Base-by-base conservation (phyloP, 2,888 invertebrate genomes). In the Barypeithes pellucidus region DNA sequence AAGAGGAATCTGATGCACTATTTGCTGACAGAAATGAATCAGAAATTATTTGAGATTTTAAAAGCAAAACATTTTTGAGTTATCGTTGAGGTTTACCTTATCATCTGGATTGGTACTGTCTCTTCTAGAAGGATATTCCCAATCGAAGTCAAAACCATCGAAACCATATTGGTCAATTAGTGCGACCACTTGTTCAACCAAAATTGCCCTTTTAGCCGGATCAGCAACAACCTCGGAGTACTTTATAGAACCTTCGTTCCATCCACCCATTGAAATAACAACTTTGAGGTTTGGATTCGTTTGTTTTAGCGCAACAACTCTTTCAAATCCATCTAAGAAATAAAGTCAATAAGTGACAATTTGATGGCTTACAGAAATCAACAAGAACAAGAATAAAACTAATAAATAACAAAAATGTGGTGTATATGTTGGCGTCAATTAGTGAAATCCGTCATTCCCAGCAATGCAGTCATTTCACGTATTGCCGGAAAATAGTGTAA, bases 71-170 rank as follows among this genome's bases (percentile, higher is more conserved):
- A n/a, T n/a, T n/a, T n/a, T n/a, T n/a, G n/a, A n/a, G n/a, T n/a
- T n/a, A n/a, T n/a, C n/a, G n/a, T n/a, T n/a, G n/a, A n/a, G n/a
- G n/a, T n/a, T 60, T 59, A 78, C 78, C 47, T 76, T 77, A 69
- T 80, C 79, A 4, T 70, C 74, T 8, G 76, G 68, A 47, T 77
- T 63, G 2, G 62, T 50, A 60, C 80, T 79, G 8, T 78, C 78
- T 66, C 80, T 76, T 43, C 76, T 76, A 20, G 92, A 94, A 3
- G 95, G 95, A 83, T 95, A 95, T 84, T 95, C 95, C 95, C 95
- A 95, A 82, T 95, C 94, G 76, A 95, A 87, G 82, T 95, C 95
- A 79, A 95, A 90, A 0, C 95, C 95, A 80, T 95, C 94, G 77
- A 95, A 95, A 18, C 89, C 86, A 81, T 94, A 94, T 67, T 73